Percentiles rank a stretch among this genome's conserved stretches.
Conservation (phyloP, 2,113 vertebrate species). For the Laticauda laticaudata region DNA sequence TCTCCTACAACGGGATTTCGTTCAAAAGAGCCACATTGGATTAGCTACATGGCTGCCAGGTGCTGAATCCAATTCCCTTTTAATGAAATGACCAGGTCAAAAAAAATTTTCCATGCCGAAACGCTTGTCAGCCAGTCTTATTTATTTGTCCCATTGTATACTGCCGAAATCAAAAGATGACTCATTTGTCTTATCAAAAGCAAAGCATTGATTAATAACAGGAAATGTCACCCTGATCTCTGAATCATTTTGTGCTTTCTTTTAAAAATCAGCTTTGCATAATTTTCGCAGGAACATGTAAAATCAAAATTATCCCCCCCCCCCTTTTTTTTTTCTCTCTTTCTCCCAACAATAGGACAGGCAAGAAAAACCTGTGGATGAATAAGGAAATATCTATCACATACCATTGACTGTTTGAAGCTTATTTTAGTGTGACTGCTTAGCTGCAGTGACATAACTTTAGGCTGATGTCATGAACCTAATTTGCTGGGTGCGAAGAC, state of each 20-base stretch:
- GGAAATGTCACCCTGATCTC: neutral
- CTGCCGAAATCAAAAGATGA: neutral
- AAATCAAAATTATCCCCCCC: neutral
- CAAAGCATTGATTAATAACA: neutral
- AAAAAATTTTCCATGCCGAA: neutral
- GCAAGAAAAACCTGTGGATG: neutral
- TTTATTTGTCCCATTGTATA: neutral
- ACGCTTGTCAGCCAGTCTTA: neutral
- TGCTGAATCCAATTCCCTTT: neutral
- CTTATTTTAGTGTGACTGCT: neutral
- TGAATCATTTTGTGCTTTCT: neutral
- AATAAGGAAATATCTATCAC: neutral
- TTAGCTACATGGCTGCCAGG: neutral
- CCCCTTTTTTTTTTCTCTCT: fast-evolving
- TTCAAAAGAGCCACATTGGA: neutral
- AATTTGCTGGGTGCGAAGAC: neutral
- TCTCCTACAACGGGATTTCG: neutral
- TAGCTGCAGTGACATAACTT: neutral
- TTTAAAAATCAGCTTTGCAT: neutral
- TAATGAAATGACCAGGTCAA: neutral
- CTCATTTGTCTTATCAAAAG: neutral
- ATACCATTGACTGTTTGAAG: neutral
- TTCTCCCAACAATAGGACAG: no score
- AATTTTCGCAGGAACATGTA: neutral
- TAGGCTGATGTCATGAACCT: neutral